phyloP scores from a whole-genome alignment of 2,797 vertebrate species.

The Hemitrygon akajei region DNA sequence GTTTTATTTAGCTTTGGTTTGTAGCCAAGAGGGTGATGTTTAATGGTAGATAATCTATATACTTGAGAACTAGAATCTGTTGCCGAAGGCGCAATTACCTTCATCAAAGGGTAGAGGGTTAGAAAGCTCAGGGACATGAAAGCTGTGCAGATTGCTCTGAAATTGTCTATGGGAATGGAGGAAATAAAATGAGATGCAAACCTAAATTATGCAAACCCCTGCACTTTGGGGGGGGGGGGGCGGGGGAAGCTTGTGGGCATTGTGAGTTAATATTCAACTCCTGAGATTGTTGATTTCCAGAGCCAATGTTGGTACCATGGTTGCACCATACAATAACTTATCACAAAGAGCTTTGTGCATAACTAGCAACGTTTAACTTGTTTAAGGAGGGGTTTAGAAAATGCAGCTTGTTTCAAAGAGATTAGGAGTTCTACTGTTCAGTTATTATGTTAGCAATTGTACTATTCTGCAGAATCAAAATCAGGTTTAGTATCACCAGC shows the following conservation, averaged over 20 bases:
- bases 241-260: background rate
- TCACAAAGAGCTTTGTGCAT: background rate
- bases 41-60: background rate
- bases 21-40: background rate
- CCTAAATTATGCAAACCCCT: background rate
- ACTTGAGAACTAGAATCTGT: background rate
- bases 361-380: background rate
- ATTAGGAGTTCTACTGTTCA: constrained; percentile 1
- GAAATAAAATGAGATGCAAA: background rate
- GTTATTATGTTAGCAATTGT: background rate
- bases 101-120: background rate
- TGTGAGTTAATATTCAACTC: constrained; percentile 6
- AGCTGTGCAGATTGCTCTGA: background rate
- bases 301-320: background rate
- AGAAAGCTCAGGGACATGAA: background rate
- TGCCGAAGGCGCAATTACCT: too few species aligned
- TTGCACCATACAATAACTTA: constrained; percentile 12
- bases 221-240: too few species aligned
- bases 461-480: background rate
- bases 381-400: background rate
- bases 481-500: too few species aligned
- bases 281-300: background rate
- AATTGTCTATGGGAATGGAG: background rate
- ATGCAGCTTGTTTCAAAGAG: background rate
- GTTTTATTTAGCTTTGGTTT: background rate